Evolutionary conservation across 2,797 vertebrate species (phyloP), one percentile per base, ranked within the genome.

Genomic region (Potorous gilbertii): DNA sequence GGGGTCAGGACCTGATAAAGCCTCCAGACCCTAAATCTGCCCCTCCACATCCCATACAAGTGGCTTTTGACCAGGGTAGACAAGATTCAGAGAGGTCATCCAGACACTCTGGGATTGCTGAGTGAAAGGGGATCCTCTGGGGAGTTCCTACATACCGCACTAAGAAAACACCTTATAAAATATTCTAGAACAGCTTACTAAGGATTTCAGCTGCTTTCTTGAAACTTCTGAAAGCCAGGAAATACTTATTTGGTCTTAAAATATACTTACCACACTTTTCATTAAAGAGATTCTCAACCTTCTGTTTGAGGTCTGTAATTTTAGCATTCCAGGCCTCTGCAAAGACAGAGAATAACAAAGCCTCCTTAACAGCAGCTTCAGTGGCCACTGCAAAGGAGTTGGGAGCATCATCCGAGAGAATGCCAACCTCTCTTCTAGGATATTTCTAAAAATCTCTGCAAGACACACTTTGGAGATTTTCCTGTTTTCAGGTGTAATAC

Each of bases 281-380:
- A 98, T 98, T 98, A 93, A 99, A 99, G 40, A 99, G 98, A 54
- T 98, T 98, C 96, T 99, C 99, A 0, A 99, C 99, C 97, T 99
- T 98, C 96, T 98, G 97, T 96, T 99, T 99, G 56, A 99, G 95
- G 96, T 98, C 98, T 1, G 97, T 99, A 56, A 99, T 99, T 98
- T 98, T 99, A 95, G 98, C 98, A 96, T 98, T 99, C 99, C 99
- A 99, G 0, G 98, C 97, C 94, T 99, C 99, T 99, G 98, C 31
- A 92, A 28, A 24, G 24, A 96, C 95, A 98, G 90, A 55, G 91
- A 12, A 87, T 1, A 92, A 40, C 11, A 90, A 0, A 40, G 28
- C 21, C n/a, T 55, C 24, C 46, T 6, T 74, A 55, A 24, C 9
- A 3, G 40, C 10, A 87, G 40, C 66, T 50, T 46, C 74, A 0